Base-by-base conservation (phyloP, 2,113 vertebrate species). In the Seriola aureovittata region DNA sequence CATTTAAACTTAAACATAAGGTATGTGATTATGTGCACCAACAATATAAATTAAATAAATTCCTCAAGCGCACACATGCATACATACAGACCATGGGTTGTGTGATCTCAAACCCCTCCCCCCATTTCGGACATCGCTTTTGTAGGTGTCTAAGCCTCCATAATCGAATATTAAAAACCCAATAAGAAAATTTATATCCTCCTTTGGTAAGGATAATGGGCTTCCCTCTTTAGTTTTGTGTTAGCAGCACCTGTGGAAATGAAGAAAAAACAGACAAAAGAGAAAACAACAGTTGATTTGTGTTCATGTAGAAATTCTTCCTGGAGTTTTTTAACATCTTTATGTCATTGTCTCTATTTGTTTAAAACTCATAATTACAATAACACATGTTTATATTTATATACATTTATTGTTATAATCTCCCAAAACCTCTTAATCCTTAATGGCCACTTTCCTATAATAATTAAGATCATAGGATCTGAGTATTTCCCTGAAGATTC, bases 21-120 rank as follows among this genome's bases (percentile, higher is more conserved):
- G 10, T 44, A 25, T 6, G 29, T 64, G 55, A 80, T 11, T 54
- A 46, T 58, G 17, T 19, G 19, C 32, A 81, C 5, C 5, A 72
- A 75, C 64, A 87, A 64, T 63, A 70, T 77, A 82, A 80, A 71
- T 17, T 25, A 55, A 82, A 54, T 29, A 75, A 66, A 73, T 52
- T 2, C 19, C 36, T 81, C 58, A 40, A 25, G 21, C 44, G 14
- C 70, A 80, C 54, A 34, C 66, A 75, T 54, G 52, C 29, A 65
- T 42, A 80, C 46, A 85, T 32, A 40, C 44, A 75, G 79, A 78
- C 78, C 75, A 87, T 80, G 86, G 87, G 74, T 81, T 85, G 75
- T 73, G 19, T 54, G n/a, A 34, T 93, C 87, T 93, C 92, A 95
- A 95, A 91, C 78, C 93, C 89, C 92, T 91, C 93, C 92, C 93